Percentiles rank a stretch among this genome's conserved stretches.
Evolutionary conservation across 2,888 invertebrate genomes (phyloP).

Genomic region (Drosophila fungiperda): DNA sequence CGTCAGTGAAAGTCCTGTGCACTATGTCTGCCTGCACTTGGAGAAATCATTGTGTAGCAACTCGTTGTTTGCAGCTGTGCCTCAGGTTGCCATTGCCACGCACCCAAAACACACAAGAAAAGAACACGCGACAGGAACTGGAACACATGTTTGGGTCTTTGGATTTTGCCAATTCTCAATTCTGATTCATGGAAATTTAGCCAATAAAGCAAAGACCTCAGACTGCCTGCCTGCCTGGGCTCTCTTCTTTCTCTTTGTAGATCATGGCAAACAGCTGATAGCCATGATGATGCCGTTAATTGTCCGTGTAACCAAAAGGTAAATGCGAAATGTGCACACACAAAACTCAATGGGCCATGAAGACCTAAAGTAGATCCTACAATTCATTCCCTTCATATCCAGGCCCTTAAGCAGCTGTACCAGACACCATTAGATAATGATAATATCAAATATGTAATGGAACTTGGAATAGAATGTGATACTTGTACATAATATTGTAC

Average conservation of each 20-base stretch:
- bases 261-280: constrained; percentile 68
- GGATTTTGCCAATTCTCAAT: constrained; percentile 42
- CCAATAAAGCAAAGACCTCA: constrained; percentile 27
- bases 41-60: constrained; percentile 63
- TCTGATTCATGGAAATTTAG: constrained; percentile 49
- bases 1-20: constrained; percentile 83
- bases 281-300: constrained; percentile 66
- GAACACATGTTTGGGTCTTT: constrained; percentile 53
- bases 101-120: constrained; percentile 23
- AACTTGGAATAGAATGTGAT: neutral
- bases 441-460: neutral
- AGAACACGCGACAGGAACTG: constrained; percentile 61
- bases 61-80: constrained; percentile 52
- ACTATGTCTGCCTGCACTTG: constrained; percentile 72
- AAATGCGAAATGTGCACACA: constrained; percentile 30
- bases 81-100: constrained; percentile 46
- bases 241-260: constrained; percentile 4
- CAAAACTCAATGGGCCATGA: constrained; percentile 50
- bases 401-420: constrained; percentile 45
- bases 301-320: constrained; percentile 63
- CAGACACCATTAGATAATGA: neutral
- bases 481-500: neutral
- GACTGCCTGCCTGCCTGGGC: constrained; percentile 4
- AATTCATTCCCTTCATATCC: neutral
- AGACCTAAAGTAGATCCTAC: constrained; percentile 24